Percentiles rank a stretch among this genome's conserved stretches.
Evolutionary conservation across 2,113 vertebrate genomes (phyloP).

Genomic region (Strigops habroptila): DNA sequence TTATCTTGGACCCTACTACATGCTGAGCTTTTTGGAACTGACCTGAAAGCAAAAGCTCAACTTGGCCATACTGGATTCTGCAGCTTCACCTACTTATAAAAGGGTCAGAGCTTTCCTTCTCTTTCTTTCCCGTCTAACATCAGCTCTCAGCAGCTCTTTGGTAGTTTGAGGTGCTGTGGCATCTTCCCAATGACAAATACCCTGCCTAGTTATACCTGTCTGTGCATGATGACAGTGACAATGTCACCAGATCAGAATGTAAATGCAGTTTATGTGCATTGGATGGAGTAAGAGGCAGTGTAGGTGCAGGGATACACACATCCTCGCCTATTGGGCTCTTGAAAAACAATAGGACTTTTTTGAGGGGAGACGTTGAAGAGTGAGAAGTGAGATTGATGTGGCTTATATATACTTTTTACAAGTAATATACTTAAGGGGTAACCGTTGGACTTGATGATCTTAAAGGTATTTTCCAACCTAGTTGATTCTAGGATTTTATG

Average conservation of each 20-base stretch:
- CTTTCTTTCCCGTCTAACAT: not conserved
- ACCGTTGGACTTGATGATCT: not conserved
- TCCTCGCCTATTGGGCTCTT: not conserved
- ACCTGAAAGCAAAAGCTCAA: not conserved
- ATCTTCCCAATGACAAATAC: not conserved
- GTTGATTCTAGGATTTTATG: not conserved
- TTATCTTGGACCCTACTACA: not conserved
- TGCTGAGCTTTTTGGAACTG: not conserved
- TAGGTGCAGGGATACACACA: not conserved
- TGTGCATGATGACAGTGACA: not conserved
- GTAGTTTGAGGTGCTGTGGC: not conserved
- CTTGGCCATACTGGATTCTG: not conserved
- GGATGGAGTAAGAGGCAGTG: not conserved
- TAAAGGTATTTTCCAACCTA: not conserved
- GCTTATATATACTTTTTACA: not conserved
- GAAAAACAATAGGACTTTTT: not conserved
- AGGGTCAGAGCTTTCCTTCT: not conserved
- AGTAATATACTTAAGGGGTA: not conserved
- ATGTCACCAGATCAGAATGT: not conserved
- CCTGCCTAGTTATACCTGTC: not conserved
- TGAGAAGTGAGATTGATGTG: not conserved
- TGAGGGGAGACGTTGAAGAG: not conserved
- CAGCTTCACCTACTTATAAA: not conserved
- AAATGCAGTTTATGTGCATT: not conserved
- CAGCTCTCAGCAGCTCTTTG: not conserved